Conservation (phyloP, 2,113 vertebrate genomes). For the Sardina pilchardus region DNA sequence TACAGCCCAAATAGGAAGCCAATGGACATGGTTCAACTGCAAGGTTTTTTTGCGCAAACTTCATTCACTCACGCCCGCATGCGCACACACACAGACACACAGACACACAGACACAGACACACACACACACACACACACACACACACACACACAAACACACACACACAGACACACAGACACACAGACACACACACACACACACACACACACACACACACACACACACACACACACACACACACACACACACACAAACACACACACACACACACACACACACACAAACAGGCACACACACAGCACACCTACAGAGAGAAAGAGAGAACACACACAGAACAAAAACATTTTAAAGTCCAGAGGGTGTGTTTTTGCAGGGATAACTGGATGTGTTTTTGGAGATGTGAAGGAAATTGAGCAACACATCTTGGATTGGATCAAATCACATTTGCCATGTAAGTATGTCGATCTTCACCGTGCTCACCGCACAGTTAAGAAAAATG, state of each 20-base stretch:
- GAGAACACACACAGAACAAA: background rate
- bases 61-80: background rate
- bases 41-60: background rate
- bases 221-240: background rate
- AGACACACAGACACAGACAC: background rate
- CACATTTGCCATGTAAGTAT: background rate
- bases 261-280: background rate
- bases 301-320: too few relatives aligned
- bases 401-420: background rate
- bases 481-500: too few relatives aligned
- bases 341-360: too few relatives aligned
- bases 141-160: background rate
- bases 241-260: background rate
- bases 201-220: background rate
- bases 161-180: background rate
- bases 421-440: background rate
- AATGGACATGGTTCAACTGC: constrained; percentile 1
- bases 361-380: background rate
- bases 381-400: background rate
- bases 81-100: background rate
- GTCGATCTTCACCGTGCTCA: background rate
- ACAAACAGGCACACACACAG: background rate
- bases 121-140: background rate
- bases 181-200: background rate
- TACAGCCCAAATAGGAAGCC: background rate